Base-by-base conservation (phyloP, 1,140 invertebrate species). In the Danaus plexippus region DNA sequence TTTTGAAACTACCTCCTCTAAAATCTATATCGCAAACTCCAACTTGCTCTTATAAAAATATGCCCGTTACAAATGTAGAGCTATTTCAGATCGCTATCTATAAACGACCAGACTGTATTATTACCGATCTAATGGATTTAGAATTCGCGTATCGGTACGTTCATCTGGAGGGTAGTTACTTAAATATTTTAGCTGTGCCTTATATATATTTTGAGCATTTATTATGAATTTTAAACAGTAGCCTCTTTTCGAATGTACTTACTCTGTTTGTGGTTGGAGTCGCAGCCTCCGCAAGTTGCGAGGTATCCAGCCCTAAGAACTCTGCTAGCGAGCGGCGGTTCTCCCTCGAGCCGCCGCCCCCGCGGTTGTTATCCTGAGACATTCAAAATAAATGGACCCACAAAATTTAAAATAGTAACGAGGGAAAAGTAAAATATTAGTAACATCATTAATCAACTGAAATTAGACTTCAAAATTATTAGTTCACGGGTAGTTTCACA, bases 291-390 rank as follows among this genome's bases (percentile, higher is more conserved):
- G 63, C 42, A 7, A 72, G 45, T 10, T 61, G 67, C 2, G 66
- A 51, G 1, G 75, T 51, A 44, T 79, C 74, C 11, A 80, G 60
- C 9, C 68, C 70, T 10, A 79, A 59, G 32, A 83, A 69, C 8
- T 80, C 77, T 1, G 70, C 64, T n/a, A 80, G 53, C 12, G 78
- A 80, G 22, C 73, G 77, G 6, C 78, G 71, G 59, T 77, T 77
- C 57, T 77, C 77, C 11, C 59, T 67, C 0, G 76, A 73, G 32
- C 77, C 76, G 54, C 73, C 72, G 61, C 71, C 69, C 40, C 70
- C 66, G 58, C 73, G 75, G 50, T 61, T 59, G 13, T 69, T 74
- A 22, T 84, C 75, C 80, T 84, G 54, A 11, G 2, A 49, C 56
- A 53, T 49, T 11, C 4, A 32, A 32, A 0, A 32, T 32, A 32